Evolutionary conservation across 2,888 invertebrate species (phyloP).

Genomic region (Julus scandinavius): DNA sequence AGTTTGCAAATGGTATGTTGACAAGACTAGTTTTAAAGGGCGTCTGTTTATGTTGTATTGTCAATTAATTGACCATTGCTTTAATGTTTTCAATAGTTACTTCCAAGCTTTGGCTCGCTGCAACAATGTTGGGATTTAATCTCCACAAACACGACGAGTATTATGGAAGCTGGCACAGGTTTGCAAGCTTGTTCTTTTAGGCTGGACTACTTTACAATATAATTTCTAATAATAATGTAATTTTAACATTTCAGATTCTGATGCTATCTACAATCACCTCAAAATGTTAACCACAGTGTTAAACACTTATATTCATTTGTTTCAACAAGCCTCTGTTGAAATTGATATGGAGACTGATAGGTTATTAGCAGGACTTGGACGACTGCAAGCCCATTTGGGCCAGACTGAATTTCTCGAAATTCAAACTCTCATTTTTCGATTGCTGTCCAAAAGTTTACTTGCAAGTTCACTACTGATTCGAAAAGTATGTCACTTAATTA

Average conservation of each 20-base stretch:
- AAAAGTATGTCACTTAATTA: background rate
- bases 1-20: background rate
- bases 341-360: background rate
- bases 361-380: constrained; percentile 1
- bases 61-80: background rate
- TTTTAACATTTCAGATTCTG: background rate
- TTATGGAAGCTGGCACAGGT: background rate
- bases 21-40: background rate
- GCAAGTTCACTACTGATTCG: background rate
- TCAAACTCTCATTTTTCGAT: background rate
- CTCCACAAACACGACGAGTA: background rate
- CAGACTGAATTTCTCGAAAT: background rate
- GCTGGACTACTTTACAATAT: background rate
- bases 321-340: background rate
- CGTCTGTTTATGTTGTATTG: background rate
- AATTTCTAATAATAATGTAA: background rate
- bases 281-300: background rate
- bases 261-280: background rate
- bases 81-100: background rate
- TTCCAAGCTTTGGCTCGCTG: background rate
- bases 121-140: background rate
- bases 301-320: background rate
- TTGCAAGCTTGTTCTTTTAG: background rate
- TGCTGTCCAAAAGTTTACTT: background rate
- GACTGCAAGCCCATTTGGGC: background rate